Percentiles rank a stretch among this genome's conserved stretches.
These are phyloP conservation scores for Drosophila micromelanica DNA, from an alignment of 1,140 invertebrate species.

Conservation along the genomic window DNA sequence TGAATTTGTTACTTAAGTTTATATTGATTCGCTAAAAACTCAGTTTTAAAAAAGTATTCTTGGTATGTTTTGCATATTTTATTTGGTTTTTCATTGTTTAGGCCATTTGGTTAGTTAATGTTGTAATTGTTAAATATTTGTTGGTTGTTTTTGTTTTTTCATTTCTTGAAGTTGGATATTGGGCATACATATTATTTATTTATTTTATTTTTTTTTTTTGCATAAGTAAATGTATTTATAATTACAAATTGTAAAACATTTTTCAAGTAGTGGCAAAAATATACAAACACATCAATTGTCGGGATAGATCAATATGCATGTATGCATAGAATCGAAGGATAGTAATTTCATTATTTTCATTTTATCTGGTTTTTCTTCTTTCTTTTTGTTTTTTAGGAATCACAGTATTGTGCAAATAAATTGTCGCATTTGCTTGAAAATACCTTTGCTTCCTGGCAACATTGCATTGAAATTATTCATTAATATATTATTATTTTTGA, in stretches of 20 bases:
- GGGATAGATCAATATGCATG: conserved; percentile 27
- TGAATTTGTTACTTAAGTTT: conserved; percentile 69
- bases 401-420: conserved; percentile 75
- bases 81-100: conserved; percentile 40
- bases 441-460: conserved; percentile 24
- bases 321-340: conserved; percentile 10
- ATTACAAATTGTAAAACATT: conserved; percentile 55
- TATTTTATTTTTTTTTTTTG: neutral
- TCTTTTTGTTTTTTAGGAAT: conserved; percentile 60
- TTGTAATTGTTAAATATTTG: conserved; percentile 26
- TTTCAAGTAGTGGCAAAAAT: conserved; percentile 51
- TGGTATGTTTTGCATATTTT: conserved; percentile 37
- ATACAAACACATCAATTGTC: conserved; percentile 55
- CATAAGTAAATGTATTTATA: conserved; percentile 50
- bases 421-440: conserved; percentile 38
- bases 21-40: conserved; percentile 76
- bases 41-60: conserved; percentile 70
- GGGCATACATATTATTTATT: conserved; percentile 19
- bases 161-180: conserved; percentile 56
- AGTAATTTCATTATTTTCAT: conserved; percentile 22
- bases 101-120: conserved; percentile 45
- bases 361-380: conserved; percentile 7
- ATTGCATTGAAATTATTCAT: neutral
- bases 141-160: too few species aligned
- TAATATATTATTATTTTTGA: conserved; percentile 2